phyloP scores from a whole-genome alignment of 2,113 vertebrate species.

The Tragelaphus strepsiceros region DNA sequence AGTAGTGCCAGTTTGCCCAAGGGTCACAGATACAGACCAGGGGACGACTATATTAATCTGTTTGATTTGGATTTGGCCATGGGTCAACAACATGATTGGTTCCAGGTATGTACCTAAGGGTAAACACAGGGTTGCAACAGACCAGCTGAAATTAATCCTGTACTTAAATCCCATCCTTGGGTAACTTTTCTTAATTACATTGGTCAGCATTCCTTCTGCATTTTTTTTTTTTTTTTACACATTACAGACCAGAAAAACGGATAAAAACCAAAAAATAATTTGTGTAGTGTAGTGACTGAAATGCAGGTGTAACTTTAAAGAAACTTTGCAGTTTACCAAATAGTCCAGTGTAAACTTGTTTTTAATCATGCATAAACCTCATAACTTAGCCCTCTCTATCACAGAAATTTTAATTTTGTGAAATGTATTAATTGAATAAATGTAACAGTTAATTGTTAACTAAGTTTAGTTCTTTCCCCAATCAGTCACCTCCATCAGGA shows the following conservation, averaged over 20 bases:
- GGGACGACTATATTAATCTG: background rate
- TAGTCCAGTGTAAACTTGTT: background rate
- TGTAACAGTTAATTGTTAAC: background rate
- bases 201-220: background rate
- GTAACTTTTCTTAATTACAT: background rate
- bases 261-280: background rate
- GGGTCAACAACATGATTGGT: background rate
- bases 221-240: background rate
- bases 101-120: background rate
- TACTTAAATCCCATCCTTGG: background rate
- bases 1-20: background rate
- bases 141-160: background rate
- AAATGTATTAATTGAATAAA: background rate
- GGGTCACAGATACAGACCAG: too few species aligned
- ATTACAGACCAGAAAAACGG: slow-evolving; percentile 1
- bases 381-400: background rate
- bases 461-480: background rate
- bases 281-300: background rate
- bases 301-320: background rate
- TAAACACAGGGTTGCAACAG: background rate
- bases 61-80: background rate
- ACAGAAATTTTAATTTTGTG: background rate
- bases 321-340: background rate
- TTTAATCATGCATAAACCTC: background rate
- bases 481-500: background rate